Percentiles rank a stretch among this genome's conserved stretches.
These are phyloP conservation scores for Tenebrosternarchus preto DNA, from an alignment of 2,113 vertebrate species.

Conservation along the genomic window DNA sequence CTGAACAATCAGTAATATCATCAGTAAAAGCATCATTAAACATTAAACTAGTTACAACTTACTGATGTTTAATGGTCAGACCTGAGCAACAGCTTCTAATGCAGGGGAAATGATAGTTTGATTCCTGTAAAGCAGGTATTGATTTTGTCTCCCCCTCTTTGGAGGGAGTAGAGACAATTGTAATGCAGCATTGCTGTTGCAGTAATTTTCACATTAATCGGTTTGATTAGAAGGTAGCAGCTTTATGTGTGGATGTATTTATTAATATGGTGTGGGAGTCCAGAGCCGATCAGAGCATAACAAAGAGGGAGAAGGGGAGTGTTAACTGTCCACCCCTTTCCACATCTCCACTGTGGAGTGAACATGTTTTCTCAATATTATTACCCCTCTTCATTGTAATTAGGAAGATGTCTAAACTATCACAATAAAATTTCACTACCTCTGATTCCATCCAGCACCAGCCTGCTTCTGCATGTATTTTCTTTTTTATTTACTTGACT, in stretches of 20 bases:
- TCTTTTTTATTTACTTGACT: conserved; percentile 39
- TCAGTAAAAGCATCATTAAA: background rate
- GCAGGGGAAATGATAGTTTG: background rate
- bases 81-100: background rate
- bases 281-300: background rate
- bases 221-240: background rate
- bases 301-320: background rate
- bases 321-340: no score
- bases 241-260: conserved; percentile 14
- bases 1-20: conserved; percentile 1
- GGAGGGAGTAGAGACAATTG: background rate
- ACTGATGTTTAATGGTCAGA: background rate
- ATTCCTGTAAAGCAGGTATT: conserved; percentile 32
- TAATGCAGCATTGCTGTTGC: background rate
- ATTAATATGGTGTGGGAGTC: conserved; percentile 1
- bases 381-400: background rate
- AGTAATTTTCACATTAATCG: background rate
- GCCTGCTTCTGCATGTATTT: background rate
- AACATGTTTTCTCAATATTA: background rate
- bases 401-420: background rate
- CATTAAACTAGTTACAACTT: background rate
- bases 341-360: background rate
- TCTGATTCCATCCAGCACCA: background rate
- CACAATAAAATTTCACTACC: background rate
- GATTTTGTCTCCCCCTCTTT: conserved; percentile 8